Base-by-base conservation (phyloP, 2,888 invertebrate species). In the Thymelicus lineola region DNA sequence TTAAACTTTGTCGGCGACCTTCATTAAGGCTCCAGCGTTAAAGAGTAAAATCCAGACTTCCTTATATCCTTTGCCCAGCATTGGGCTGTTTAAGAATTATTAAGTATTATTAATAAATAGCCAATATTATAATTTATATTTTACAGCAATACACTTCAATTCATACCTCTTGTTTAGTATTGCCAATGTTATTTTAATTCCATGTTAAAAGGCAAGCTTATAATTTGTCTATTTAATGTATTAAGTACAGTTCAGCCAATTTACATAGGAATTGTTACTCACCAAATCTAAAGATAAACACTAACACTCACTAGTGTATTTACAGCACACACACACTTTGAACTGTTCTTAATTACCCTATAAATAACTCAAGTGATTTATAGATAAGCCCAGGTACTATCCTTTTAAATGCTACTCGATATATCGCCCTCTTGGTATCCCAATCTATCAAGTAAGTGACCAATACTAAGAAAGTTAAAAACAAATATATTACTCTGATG, bases 221-320 rank as follows among this genome's bases (percentile, higher is more conserved):
- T 17, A 60, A 42, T 60, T 42, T 57, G 35, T 60, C 59, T 9
- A 45, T 60, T n/a, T n/a, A n/a, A n/a, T n/a, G 17, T 10, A 42
- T 20, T 60, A 59, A 17, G 38, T 59, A 59, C 42, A 20, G 6
- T 60, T 60, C 12, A 60, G 59, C 59, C 59, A 60, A 60, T 60
- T 60, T 42, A 60, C 42, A 45, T 20, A 42, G 42, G 12, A 61
- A 61, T n/a, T 12, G 20, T 53, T 53, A 53, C 53, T 20, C 59
- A 50, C 60, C 53, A 61, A 61, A 48, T 66, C 53, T 53, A 53
- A 17, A 7, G 4, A 53, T 3, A 15, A 20, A 53, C 53, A 53
- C 53, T 53, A 53, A 53, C 17, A 53, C 53, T 12, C 53, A 17
- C 53, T 53, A 20, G 20, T 53, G 53, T 53, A 53, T 53, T 53